Conservation (phyloP, 2,888 invertebrate species). For the Scelioninae gen. 1 region DNA sequence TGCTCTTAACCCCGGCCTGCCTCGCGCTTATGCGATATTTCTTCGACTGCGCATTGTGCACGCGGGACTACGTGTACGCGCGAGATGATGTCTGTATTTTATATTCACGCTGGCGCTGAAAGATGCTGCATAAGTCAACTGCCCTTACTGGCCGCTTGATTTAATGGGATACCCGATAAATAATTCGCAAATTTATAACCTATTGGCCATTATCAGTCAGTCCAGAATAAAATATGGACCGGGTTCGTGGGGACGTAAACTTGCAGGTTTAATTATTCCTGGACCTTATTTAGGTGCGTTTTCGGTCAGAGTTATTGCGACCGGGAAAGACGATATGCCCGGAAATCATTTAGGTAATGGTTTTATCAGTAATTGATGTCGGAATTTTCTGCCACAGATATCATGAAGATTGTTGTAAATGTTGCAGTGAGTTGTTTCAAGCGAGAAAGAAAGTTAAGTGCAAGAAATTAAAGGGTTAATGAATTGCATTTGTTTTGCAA, state of each 20-base stretch:
- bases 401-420: background rate
- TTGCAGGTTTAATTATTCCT: conserved; percentile 48
- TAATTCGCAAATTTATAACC: conserved; percentile 69
- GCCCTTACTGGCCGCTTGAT: conserved; percentile 62
- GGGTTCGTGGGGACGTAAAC: conserved; percentile 10
- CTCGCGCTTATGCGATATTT: conserved; percentile 75
- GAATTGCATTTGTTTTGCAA: no score
- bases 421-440: background rate
- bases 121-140: conserved; percentile 64
- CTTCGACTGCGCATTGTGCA: conserved; percentile 69
- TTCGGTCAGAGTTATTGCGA: conserved; percentile 34
- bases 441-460: no score
- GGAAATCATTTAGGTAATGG: background rate
- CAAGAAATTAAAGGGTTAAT: no score
- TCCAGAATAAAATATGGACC: conserved; percentile 53
- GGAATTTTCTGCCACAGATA: no score
- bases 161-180: conserved; percentile 61
- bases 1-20: conserved; percentile 78
- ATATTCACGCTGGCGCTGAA: conserved; percentile 69
- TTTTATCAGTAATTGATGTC: no score
- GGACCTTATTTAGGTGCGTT: conserved; percentile 33
- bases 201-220: conserved; percentile 69
- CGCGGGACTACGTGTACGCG: conserved; percentile 47
- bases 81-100: conserved; percentile 71
- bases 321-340: background rate